Evolutionary conservation across 1,140 invertebrate genomes (phyloP).

Genomic region (Marisa cornuarietis): DNA sequence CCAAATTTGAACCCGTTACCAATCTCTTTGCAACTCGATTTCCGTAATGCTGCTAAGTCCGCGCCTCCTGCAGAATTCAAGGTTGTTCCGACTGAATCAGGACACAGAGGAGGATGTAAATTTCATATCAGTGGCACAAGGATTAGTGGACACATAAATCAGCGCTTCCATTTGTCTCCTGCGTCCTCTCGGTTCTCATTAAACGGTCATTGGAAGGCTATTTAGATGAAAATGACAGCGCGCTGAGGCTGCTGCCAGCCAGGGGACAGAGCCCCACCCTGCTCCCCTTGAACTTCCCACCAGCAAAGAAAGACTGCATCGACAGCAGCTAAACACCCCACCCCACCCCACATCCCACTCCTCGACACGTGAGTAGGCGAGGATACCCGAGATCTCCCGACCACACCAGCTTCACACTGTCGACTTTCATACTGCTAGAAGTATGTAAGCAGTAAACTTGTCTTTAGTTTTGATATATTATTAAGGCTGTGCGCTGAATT

Average conservation of each 20-base stretch:
- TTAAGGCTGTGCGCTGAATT: no score
- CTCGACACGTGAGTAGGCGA: not conserved
- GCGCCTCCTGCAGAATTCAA: not conserved
- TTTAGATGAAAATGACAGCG: constrained; percentile 37
- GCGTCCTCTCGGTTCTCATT: constrained; percentile 28
- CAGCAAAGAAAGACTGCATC: not conserved
- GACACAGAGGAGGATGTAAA: constrained; percentile 27
- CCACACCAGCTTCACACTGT: no score
- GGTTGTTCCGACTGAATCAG: not conserved
- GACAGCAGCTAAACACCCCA: not conserved
- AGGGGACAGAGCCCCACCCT: not conserved
- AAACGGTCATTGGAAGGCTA: constrained; percentile 34
- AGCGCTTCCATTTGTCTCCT: constrained; percentile 30
- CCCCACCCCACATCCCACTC: not conserved
- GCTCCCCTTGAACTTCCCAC: not conserved
- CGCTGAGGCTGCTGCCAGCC: constrained; percentile 2
- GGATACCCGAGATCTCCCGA: not conserved
- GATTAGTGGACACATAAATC: constrained; percentile 35
- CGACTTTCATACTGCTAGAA: no score
- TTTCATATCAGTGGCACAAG: constrained; percentile 24
- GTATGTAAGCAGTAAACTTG: not conserved
- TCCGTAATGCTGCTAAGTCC: constrained; percentile 20
- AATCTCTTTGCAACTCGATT: constrained; percentile 32
- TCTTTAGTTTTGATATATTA: no score
- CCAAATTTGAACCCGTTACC: constrained; percentile 22